phyloP scores from a whole-genome alignment of 1,140 invertebrate genomes.

The Chymomyza costata region DNA sequence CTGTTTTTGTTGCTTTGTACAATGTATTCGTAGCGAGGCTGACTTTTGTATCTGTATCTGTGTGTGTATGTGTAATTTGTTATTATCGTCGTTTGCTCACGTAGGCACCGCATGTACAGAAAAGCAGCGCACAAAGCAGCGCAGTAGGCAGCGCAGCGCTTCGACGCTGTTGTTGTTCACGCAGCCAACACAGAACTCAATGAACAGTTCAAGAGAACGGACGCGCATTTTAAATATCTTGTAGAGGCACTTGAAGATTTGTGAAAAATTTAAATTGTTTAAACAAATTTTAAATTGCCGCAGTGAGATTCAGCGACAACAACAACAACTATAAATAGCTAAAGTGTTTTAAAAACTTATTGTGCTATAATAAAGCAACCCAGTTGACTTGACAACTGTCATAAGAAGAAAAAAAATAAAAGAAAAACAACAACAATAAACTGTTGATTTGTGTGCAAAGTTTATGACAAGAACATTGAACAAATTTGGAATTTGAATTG shows the following conservation, averaged over 20 bases:
- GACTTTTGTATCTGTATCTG: background rate
- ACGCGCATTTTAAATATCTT: constrained; percentile 15
- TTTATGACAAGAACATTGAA: constrained; percentile 8
- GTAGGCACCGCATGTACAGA: constrained; percentile 63
- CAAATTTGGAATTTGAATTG: constrained; percentile 3
- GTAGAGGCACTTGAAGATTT: background rate
- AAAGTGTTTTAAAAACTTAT: background rate
- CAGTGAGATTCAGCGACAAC: background rate
- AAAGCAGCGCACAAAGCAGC: background rate
- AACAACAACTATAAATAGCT: background rate
- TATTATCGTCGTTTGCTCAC: constrained; percentile 41
- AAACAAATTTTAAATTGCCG: constrained; percentile 23
- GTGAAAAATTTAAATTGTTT: constrained; percentile 36
- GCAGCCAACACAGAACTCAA: constrained; percentile 48
- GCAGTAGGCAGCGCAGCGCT: constrained; percentile 4
- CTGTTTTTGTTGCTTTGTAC: constrained; percentile 23
- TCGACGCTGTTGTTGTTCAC: constrained; percentile 33
- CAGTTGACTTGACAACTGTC: no score
- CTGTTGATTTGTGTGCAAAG: constrained; percentile 1
- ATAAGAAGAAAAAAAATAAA: constrained; percentile 11
- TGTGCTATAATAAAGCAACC: background rate
- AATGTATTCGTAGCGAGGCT: constrained; percentile 13
- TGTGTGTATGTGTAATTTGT: background rate
- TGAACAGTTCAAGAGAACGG: constrained; percentile 56
- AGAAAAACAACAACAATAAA: constrained; percentile 9